Percentiles rank a stretch among this genome's conserved stretches.
These are phyloP conservation scores for Empidonax alnorum DNA, from an alignment of 2,113 vertebrate species.

Conservation along the genomic window DNA sequence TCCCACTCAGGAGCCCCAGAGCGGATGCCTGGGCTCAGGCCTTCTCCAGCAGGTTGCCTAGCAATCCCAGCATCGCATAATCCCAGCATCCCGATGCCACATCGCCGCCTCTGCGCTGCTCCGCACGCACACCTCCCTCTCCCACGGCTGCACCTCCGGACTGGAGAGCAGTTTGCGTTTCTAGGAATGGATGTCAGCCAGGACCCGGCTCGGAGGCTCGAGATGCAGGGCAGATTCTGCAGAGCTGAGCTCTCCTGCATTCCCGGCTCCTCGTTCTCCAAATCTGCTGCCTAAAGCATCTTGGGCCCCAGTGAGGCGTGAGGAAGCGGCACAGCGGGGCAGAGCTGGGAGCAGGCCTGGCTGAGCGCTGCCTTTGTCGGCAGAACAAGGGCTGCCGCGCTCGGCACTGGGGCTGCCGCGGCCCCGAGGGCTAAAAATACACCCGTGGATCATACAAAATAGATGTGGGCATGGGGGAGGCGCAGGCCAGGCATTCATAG, in stretches of 20 bases:
- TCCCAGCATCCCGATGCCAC: background rate
- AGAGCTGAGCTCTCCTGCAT: background rate
- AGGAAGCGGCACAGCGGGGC: background rate
- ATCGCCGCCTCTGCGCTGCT: background rate
- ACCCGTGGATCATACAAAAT: background rate
- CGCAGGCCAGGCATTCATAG: background rate
- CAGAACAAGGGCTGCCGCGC: slow-evolving; percentile 1
- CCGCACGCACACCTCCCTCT: background rate
- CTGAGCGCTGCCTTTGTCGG: slow-evolving; percentile 25
- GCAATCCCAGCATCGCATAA: slow-evolving; percentile 38
- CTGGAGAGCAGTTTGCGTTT: background rate
- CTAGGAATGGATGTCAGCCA: background rate
- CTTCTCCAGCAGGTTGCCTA: slow-evolving; percentile 23
- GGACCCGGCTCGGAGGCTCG: background rate
- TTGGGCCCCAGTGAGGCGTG: background rate
- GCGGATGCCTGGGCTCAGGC: background rate
- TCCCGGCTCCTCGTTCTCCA: background rate
- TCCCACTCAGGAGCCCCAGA: background rate
- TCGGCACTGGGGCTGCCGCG: background rate
- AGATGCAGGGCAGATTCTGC: background rate
- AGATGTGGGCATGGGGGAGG: background rate
- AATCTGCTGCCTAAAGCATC: slow-evolving; percentile 27
- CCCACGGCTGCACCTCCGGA: background rate
- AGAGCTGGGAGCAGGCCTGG: background rate
- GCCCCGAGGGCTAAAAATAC: slow-evolving; percentile 15